Conservation (phyloP, 2,113 vertebrate species). For the Oophaga pumilio region DNA sequence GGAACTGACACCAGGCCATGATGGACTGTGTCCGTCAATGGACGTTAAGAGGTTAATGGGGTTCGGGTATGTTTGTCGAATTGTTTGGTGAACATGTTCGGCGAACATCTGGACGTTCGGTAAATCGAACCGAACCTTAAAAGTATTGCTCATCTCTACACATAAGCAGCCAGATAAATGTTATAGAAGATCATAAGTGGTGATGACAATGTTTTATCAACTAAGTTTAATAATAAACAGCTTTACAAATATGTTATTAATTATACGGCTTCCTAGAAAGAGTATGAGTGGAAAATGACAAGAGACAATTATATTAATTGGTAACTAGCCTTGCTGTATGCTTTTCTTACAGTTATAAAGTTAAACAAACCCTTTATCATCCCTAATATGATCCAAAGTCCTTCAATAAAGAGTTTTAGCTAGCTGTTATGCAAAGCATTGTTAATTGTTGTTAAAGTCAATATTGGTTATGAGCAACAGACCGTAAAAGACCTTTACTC, state of each 20-base stretch:
- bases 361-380: conserved; percentile 1
- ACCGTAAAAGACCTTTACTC: neutral
- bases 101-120: too few species aligned
- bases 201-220: too few species aligned
- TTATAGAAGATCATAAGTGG: too few species aligned
- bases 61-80: too few species aligned
- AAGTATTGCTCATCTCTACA: too few species aligned
- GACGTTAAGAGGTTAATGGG: too few species aligned
- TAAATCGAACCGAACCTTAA: too few species aligned
- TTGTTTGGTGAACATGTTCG: too few species aligned
- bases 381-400: neutral
- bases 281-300: neutral
- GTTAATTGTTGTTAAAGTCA: conserved; percentile 6
- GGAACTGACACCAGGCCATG: too few species aligned
- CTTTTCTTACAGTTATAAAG: neutral
- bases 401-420: neutral
- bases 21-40: too few species aligned
- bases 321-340: neutral
- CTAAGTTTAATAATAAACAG: too few species aligned
- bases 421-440: neutral
- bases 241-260: neutral
- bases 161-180: too few species aligned
- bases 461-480: neutral
- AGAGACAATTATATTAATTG: neutral
- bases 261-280: neutral